Conservation (phyloP, 2,888 invertebrate species). For the Drosophila birchii region DNA sequence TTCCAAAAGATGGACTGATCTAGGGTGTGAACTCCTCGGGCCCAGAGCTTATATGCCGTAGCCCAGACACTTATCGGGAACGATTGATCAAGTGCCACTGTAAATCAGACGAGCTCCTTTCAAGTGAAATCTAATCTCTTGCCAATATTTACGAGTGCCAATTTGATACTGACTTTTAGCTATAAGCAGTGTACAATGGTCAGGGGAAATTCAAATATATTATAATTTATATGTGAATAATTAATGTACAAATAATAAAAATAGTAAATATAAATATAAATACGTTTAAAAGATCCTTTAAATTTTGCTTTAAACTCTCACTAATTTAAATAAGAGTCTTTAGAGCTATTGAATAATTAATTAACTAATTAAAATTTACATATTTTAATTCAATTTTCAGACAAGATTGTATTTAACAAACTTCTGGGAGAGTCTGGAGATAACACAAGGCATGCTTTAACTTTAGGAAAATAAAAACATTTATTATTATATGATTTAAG, state of each 20-base stretch:
- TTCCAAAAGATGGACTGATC: background rate
- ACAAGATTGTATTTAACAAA: background rate
- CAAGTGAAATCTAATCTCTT: slow-evolving; percentile 9
- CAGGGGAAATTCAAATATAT: background rate
- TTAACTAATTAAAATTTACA: background rate
- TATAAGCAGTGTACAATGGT: background rate
- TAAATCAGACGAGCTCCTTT: slow-evolving; percentile 9
- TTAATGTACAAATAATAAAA: background rate
- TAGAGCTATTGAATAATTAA: background rate
- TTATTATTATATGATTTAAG: background rate
- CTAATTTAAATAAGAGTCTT: background rate
- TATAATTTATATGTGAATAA: background rate
- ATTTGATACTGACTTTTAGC: background rate
- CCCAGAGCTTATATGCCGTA: slow-evolving; percentile 11
- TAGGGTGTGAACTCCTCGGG: accelerated
- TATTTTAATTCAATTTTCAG: background rate
- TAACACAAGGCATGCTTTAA: background rate
- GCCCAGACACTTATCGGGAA: background rate
- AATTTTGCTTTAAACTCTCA: background rate
- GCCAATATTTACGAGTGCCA: slow-evolving; percentile 14
- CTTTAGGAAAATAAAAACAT: background rate
- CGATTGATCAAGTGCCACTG: background rate
- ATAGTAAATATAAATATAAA: too few relatives aligned
- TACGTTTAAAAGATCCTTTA: too few relatives aligned
- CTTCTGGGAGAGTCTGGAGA: background rate